phyloP scores from a whole-genome alignment of 2,888 invertebrate genomes.

The Dascillus cervinus region DNA sequence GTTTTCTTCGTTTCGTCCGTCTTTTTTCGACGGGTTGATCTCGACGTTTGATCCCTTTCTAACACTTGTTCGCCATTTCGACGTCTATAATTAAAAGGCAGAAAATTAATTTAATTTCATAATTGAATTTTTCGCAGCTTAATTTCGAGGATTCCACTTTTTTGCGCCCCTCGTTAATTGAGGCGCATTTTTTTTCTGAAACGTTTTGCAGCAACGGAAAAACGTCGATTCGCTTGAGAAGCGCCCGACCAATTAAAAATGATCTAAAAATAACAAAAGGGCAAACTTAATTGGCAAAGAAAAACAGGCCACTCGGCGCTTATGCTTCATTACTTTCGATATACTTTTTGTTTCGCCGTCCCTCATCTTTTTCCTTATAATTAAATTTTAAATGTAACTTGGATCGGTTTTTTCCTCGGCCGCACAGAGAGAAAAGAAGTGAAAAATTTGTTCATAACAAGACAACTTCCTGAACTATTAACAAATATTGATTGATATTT shows the following conservation, averaged over 20 bases:
- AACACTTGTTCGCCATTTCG: conserved; percentile 33
- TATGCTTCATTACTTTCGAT: conserved; percentile 21
- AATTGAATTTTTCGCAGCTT: conserved; percentile 39
- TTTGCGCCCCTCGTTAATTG: conserved; percentile 3
- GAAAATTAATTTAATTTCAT: conserved; percentile 44
- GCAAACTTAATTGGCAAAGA: conserved; percentile 42
- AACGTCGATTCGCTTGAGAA: conserved; percentile 31
- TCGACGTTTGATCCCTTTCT: conserved; percentile 12
- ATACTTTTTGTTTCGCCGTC: conserved; percentile 2
- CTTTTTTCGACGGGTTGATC: conserved; percentile 12
- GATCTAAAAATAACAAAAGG: conserved; percentile 42
- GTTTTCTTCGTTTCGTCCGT: conserved; percentile 14
- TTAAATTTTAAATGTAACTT: conserved; percentile 3
- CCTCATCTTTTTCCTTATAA: not conserved
- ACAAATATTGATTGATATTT: too few relatives aligned
- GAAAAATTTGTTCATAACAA: too few relatives aligned
- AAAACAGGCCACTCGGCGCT: conserved; percentile 32
- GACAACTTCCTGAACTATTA: too few relatives aligned
- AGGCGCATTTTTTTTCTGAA: conserved; percentile 7
- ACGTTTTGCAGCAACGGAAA: conserved; percentile 32
- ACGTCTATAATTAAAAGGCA: conserved; percentile 41
- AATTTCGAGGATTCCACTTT: conserved; percentile 16
- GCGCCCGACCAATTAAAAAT: conserved; percentile 39
- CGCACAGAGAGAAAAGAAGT: too few relatives aligned
- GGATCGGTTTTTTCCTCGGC: too few relatives aligned